These are phyloP conservation scores for Sebastes hopkinsi DNA, from an alignment of 2,797 vertebrate species.

Conservation along the genomic window DNA sequence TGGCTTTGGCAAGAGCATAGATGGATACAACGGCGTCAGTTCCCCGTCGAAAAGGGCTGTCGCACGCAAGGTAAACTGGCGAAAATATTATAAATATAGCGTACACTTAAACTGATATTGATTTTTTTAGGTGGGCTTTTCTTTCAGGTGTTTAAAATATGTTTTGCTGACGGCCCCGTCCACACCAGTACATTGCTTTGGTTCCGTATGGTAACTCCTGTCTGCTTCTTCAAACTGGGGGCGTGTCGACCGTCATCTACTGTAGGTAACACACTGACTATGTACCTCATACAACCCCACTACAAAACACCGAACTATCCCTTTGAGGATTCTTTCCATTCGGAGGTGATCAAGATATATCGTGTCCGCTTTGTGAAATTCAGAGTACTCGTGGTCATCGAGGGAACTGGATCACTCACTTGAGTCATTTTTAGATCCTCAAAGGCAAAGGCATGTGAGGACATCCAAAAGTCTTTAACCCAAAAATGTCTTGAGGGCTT, in stretches of 20 bases:
- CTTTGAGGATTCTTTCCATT: background rate
- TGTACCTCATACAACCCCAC: background rate
- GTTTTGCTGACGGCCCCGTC: background rate
- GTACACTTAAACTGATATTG: too few species aligned
- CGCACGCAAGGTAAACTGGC: fast-evolving
- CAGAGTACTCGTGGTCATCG: background rate
- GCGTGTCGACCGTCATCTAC: too few species aligned
- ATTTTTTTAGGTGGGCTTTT: too few species aligned
- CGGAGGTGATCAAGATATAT: background rate
- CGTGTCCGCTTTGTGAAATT: background rate
- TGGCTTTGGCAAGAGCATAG: too few species aligned
- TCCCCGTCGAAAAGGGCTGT: too few species aligned
- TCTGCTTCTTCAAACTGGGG: too few species aligned
- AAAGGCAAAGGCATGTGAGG: slow-evolving; percentile 2
- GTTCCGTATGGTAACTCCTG: too few species aligned
- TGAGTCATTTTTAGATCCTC: slow-evolving; percentile 20
- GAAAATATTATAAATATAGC: too few species aligned
- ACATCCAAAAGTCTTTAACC: slow-evolving; percentile 14
- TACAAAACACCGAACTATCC: background rate
- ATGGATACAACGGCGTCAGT: too few species aligned
- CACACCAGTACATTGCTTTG: background rate
- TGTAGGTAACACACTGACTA: background rate
- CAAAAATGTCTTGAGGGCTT: slow-evolving; percentile 26
- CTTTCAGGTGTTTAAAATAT: too few species aligned
- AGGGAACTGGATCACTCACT: background rate